Base-by-base conservation (phyloP, 2,113 vertebrate species). In the Archilochus colubris region DNA sequence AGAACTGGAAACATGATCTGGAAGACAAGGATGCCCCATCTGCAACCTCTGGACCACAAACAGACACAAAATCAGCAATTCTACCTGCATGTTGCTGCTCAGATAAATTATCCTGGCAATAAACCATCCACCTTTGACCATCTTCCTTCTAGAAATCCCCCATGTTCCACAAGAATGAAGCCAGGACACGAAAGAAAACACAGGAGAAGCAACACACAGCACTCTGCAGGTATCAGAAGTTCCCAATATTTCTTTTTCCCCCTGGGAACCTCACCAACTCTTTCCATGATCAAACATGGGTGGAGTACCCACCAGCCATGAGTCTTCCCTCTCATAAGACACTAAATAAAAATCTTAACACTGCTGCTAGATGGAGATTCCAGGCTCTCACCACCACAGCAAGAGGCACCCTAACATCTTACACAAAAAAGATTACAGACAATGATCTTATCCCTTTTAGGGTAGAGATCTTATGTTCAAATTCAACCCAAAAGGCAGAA, bases 241-340 rank as follows among this genome's bases (percentile, higher is more conserved):
- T 48, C 17, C 51, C 66, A 73, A 36, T 23, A 24, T 25, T 44
- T 44, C 24, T 55, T 23, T 62, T 43, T 14, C 7, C 4, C 30
- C 19, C 1, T 2, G 12, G 23, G 38, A 68, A 10, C 12, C 73
- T 38, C 31, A 14, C 14, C 19, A 54, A n/a, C 59, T 14, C 46
- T 46, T 58, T 46, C 19, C 43, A n/a, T 0, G 7, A n/a, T 27
- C 7, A 48, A 1, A 1, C 17, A 70, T n/a, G n/a, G n/a, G n/a
- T n/a, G n/a, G 40, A 77, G 57, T 21, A 62, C 33, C 24, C 28
- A 21, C 53, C 58, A 33, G 73, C 73, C 38, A 30, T 6, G 57
- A 50, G 31, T 20, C 30, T 38, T 36, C 36, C 58, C 58, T 31
- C 33, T 38, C 59, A 59, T 67, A 72, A 53, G 8, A 10, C 58